Percentiles rank a stretch among this genome's conserved stretches.
Conservation (phyloP, 2,797 vertebrate species). For the Chelon auratus region DNA sequence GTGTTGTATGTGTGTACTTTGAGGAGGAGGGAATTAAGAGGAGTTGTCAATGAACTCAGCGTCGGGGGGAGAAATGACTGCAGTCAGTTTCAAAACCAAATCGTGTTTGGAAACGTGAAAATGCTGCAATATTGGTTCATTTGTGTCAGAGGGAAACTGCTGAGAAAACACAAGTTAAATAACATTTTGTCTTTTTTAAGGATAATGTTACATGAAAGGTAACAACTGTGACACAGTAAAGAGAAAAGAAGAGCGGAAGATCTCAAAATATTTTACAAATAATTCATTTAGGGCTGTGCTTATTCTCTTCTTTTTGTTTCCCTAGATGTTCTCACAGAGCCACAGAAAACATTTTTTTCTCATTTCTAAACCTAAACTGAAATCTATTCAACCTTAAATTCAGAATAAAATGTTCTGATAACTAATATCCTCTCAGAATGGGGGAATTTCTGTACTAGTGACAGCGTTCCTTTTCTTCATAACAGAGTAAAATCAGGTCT, state of each 20-base stretch:
- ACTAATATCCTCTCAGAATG: background rate
- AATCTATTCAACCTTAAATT: no score
- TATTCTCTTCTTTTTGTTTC: no score
- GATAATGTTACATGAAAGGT: background rate
- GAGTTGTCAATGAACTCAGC: constrained; percentile 21
- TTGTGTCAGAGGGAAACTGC: background rate
- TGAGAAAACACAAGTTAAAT: background rate
- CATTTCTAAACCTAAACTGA: no score
- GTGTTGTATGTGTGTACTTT: constrained; percentile 6
- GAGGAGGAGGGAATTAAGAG: constrained; percentile 16
- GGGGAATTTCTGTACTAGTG: no score
- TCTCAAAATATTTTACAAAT: background rate
- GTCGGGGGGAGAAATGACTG: background rate
- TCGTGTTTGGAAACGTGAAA: constrained; percentile 2
- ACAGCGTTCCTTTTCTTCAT: no score
- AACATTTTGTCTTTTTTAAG: background rate
- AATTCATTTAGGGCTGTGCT: background rate
- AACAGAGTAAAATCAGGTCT: no score
- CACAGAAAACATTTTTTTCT: no score
- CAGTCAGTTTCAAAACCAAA: background rate
- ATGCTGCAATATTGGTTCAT: background rate
- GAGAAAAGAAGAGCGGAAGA: background rate
- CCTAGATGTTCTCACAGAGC: no score
- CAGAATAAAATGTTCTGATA: no score
- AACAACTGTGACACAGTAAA: background rate